Percentiles rank a stretch among this genome's conserved stretches.
phyloP scores from a whole-genome alignment of 2,888 invertebrate species.

The Scotopteryx bipunctaria region DNA sequence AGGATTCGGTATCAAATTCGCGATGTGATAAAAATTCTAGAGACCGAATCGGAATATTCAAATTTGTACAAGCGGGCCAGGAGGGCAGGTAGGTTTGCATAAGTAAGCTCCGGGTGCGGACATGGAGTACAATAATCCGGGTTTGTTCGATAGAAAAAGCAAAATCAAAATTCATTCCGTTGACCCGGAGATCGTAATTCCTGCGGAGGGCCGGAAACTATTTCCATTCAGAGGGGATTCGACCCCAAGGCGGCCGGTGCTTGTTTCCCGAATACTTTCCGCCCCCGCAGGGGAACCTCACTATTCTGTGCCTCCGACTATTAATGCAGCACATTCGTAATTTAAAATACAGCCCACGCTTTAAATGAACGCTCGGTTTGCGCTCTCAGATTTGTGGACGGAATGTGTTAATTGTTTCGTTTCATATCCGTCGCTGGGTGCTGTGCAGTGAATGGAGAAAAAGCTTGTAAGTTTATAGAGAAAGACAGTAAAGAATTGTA shows the following conservation, averaged over 20 bases:
- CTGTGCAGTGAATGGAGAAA: background rate
- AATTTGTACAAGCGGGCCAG: conserved; percentile 58
- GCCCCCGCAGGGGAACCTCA: conserved; percentile 23
- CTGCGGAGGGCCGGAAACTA: conserved; percentile 67
- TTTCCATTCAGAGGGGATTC: conserved; percentile 72
- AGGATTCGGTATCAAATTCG: conserved; percentile 53
- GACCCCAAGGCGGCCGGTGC: conserved; percentile 56
- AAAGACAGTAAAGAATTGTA: too few relatives aligned
- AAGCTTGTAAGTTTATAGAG: background rate
- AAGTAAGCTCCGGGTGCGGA: conserved; percentile 56
- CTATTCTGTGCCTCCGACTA: conserved; percentile 16
- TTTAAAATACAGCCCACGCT: conserved; percentile 53
- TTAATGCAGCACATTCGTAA: conserved; percentile 53
- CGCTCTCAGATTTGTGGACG: conserved; percentile 51
- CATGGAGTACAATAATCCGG: conserved; percentile 59
- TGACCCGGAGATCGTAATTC: conserved; percentile 72
- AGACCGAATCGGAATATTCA: conserved; percentile 59
- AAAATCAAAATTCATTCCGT: conserved; percentile 78
- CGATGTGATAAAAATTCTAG: conserved; percentile 54
- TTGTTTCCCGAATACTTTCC: conserved; percentile 62
- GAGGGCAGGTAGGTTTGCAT: conserved; percentile 58
- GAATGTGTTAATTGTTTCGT: conserved; percentile 64
- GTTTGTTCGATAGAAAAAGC: conserved; percentile 65
- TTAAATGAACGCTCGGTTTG: conserved; percentile 50
- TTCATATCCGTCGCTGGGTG: conserved; percentile 35